A percentile compares a stretch with the other conserved stretches of the same genome.
Conservation (phyloP, 1,140 invertebrate genomes). For the Acyrthosiphon pisum region DNA sequence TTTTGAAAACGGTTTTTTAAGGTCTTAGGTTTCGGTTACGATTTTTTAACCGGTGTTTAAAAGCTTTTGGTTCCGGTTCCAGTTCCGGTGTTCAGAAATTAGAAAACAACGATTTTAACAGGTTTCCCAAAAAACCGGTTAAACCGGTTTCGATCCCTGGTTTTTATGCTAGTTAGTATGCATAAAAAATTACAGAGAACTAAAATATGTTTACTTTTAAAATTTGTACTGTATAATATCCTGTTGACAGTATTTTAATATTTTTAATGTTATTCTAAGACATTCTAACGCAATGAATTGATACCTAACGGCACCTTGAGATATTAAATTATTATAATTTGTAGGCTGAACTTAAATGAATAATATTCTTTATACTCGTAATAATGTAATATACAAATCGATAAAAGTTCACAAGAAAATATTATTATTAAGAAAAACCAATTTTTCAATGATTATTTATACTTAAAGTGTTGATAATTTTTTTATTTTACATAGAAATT, state of each 20-base stretch:
- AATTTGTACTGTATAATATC: background rate
- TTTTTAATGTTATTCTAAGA: background rate
- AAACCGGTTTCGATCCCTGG: too few relatives aligned
- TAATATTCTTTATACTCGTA: background rate
- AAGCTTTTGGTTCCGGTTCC: too few relatives aligned
- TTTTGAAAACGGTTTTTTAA: too few relatives aligned
- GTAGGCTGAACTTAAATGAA: background rate
- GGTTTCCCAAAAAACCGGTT: too few relatives aligned
- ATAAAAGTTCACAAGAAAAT: background rate
- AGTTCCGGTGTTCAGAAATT: too few relatives aligned
- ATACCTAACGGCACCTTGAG: background rate
- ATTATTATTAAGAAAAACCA: background rate
- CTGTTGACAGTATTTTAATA: background rate
- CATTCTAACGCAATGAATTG: background rate
- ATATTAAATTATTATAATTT: background rate
- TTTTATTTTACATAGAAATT: background rate
- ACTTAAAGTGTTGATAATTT: background rate
- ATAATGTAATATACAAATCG: background rate
- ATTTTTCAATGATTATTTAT: background rate
- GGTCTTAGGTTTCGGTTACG: too few relatives aligned
- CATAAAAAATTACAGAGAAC: background rate
- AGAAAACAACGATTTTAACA: too few relatives aligned
- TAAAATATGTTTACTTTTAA: background rate
- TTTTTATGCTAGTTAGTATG: background rate
- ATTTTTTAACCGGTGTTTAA: too few relatives aligned